Base-by-base conservation (phyloP, 2,888 invertebrate genomes). In the Lysandra bellargus region DNA sequence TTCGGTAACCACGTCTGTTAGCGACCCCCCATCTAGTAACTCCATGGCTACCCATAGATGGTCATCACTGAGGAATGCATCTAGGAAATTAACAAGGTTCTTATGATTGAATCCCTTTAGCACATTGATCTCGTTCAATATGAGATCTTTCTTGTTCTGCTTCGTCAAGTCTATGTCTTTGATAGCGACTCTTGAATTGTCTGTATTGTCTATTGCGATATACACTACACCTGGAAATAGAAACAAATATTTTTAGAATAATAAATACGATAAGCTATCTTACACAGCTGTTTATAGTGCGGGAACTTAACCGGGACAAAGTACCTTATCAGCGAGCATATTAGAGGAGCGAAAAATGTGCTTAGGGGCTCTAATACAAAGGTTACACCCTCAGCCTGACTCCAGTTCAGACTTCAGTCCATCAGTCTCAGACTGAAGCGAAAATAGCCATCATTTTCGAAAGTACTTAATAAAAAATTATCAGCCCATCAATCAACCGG, bases 1-100 rank as follows among this genome's bases (percentile, higher is more conserved):
- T 91, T 99, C 99, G 1, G 98, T 99, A 61, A 99, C 99, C 0
- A 99, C 99, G 87, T 99, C 99, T 0, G 99, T 99, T 76, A 99
- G 94, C 9, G 99, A 98, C 0, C 99, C 99, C 6, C 99, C 98
- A 84, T 98, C 98, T 81, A 99, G 95, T 79, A 98, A 96, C 90
- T 99, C 99, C 98, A 99, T 99, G 1, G 99, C 97, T 0, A 98
- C 99, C 99, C 99, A 99, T 6, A 99, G 95, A 88, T 99, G 98
- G 80, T 98, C 97, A 82, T 97, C 96, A 75, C 98, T 96, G n/a
- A 99, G 96, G 94, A 98, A 99, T 14, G 98, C 97, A 86, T 99
- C 98, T 7, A 99, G 94, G 91, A 98, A 99, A 91, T 99, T 99
- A 0, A 99, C 99, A 84, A 99, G 95, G 92, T 99, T 99, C 86